These are phyloP conservation scores for Drosophila aff. DNA, from an alignment of 1,140 invertebrate genomes.

Conservation along the genomic window DNA sequence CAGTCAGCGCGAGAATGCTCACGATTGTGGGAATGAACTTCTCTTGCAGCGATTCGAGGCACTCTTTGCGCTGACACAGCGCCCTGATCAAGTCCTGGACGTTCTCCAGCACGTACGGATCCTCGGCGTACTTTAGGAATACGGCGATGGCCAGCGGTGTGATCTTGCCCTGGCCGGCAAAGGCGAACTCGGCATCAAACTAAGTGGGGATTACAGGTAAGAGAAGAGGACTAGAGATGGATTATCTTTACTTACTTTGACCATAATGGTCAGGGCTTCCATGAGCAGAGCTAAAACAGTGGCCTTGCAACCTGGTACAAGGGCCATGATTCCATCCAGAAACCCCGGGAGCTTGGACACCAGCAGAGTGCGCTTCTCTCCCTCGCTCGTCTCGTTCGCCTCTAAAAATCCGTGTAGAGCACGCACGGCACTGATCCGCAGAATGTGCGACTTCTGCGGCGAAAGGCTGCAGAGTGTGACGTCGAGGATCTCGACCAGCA, in stretches of 20 bases:
- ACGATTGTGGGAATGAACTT: conserved; percentile 90
- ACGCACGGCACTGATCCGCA: conserved; percentile 77
- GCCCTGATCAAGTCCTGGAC: conserved; percentile 90
- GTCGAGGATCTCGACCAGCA: conserved; percentile 76
- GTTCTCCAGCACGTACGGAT: conserved; percentile 88
- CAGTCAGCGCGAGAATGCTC: conserved; percentile 72
- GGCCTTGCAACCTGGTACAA: conserved; percentile 85
- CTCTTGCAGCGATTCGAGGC: conserved; percentile 88
- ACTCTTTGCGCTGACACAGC: conserved; percentile 88
- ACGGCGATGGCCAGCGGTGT: conserved; percentile 90
- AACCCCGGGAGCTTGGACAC: conserved; percentile 74
- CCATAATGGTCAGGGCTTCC: conserved; percentile 88
- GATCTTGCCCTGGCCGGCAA: conserved; percentile 88
- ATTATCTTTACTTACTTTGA: conserved; percentile 86
- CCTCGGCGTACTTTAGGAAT: conserved; percentile 89
- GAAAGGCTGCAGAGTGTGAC: conserved; percentile 74
- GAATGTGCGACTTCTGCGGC: conserved; percentile 72
- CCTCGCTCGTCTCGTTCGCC: conserved; percentile 85
- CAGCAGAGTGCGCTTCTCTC: conserved; percentile 69
- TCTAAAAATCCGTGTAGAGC: conserved; percentile 86
- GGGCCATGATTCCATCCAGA: conserved; percentile 72
- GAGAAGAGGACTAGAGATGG: background rate
- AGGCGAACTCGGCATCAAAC: conserved; percentile 90
- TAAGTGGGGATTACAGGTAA: conserved; percentile 61
- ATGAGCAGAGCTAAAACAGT: conserved; percentile 89